Conservation (phyloP, 2,113 vertebrate genomes). For the Tamias sibiricus region DNA sequence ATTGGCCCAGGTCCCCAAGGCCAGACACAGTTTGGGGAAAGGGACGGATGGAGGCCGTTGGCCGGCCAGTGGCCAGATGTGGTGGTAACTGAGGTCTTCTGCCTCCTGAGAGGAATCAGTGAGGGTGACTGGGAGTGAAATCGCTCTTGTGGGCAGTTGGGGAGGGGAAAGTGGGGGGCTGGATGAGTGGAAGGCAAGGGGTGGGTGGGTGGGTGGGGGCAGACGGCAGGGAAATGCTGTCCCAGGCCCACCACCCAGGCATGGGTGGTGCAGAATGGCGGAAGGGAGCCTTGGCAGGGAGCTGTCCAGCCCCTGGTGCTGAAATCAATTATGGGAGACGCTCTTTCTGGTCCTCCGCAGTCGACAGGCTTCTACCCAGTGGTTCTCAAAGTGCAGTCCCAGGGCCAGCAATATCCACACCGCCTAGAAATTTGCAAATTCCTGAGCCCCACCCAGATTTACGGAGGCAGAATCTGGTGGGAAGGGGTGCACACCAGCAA, state of each 20-base stretch:
- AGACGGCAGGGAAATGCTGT: not conserved
- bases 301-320: slow-evolving; percentile 3
- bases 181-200: too few relatives aligned
- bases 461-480: not conserved
- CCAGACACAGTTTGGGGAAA: not conserved
- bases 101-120: slow-evolving; percentile 8
- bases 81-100: not conserved
- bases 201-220: not conserved
- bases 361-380: not conserved
- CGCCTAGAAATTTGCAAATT: not conserved
- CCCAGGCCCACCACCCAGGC: too few relatives aligned
- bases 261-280: too few relatives aligned
- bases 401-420: not conserved
- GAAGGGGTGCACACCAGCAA: not conserved
- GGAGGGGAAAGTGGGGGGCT: too few relatives aligned
- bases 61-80: not conserved
- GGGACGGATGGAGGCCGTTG: not conserved
- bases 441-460: not conserved
- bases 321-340: not conserved
- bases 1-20: too few relatives aligned
- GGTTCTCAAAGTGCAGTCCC: not conserved
- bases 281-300: not conserved
- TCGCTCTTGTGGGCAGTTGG: not conserved
- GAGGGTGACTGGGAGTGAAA: not conserved
- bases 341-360: not conserved